Base-by-base conservation (phyloP, 2,797 vertebrate species). In the Limosa lapponica region DNA sequence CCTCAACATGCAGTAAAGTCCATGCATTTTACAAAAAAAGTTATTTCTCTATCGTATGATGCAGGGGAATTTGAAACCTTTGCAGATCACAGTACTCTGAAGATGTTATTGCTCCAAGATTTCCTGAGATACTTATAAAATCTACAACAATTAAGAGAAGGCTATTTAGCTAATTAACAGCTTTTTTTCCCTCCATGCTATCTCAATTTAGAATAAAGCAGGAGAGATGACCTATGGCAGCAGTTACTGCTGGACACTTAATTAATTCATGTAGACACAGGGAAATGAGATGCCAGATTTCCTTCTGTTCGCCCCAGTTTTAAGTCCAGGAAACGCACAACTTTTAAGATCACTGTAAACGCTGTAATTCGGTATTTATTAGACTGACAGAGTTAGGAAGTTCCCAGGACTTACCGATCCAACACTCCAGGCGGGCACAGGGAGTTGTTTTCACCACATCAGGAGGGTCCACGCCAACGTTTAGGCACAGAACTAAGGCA, bases 401-500 rank as follows among this genome's bases (percentile, higher is more conserved):
- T 30, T 41, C 51, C 36, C 49, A 15, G 18, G 11, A 94, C 99
- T 98, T 91, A 99, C 99, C 99, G 12, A 99, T 99, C 99, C 99
- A 99, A 89, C 99, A 99, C 79, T 99, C 99, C 95, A 99, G 96
- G 11, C 99, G 98, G 34, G 99, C 99, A 25, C 99, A 99, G 36
- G 99, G 99, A 5, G 99, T 99, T 3, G 99, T 99, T 98, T 99
- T 99, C 94, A 99, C 99, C 95, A 99, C 99, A 9, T 99, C 99
- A 3, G 99, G 99, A 80, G 99, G 99, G 95, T 99, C 99, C 96
- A 99, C 99, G 3, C 99, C 99, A 0, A 99, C 99, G 10, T 99
- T 99, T 84, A 99, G 98, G 97, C 99, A 99, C 97, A 99, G 85
- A 84, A 99, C 99, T 96, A 99, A 98, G 46, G 99, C 99, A 43